Percentiles rank a stretch among this genome's conserved stretches.
These are phyloP conservation scores for Ifrita kowaldi DNA, from an alignment of 2,113 vertebrate species.

Conservation along the genomic window DNA sequence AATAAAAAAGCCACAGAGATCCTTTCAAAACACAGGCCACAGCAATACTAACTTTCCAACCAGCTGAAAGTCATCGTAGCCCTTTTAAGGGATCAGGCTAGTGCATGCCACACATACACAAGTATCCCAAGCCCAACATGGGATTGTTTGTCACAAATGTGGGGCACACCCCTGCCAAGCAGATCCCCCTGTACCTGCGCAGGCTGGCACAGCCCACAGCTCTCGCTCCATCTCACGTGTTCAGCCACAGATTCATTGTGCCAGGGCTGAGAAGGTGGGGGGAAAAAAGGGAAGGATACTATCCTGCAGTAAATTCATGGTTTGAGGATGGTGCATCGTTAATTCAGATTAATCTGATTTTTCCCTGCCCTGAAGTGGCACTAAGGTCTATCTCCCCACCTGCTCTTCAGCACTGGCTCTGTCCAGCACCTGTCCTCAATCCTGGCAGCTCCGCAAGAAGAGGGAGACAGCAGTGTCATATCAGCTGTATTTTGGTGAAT, in stretches of 20 bases:
- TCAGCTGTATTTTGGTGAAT: not conserved
- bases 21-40: not conserved
- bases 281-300: not conserved
- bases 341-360: not conserved
- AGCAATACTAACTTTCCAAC: not conserved
- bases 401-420: not conserved
- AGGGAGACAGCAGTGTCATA: not conserved
- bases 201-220: not conserved
- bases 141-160: fast-evolving
- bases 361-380: not conserved
- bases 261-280: not conserved
- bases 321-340: not conserved
- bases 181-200: too few species aligned
- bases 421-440: not conserved
- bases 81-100: not conserved
- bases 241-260: not conserved
- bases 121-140: not conserved
- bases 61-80: not conserved
- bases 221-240: not conserved
- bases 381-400: not conserved
- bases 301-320: not conserved
- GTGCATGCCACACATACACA: not conserved
- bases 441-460: too few species aligned
- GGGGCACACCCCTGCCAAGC: not conserved
- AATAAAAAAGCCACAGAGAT: not conserved